Base-by-base conservation (phyloP, 2,113 vertebrate genomes). In the Stegastes partitus region DNA sequence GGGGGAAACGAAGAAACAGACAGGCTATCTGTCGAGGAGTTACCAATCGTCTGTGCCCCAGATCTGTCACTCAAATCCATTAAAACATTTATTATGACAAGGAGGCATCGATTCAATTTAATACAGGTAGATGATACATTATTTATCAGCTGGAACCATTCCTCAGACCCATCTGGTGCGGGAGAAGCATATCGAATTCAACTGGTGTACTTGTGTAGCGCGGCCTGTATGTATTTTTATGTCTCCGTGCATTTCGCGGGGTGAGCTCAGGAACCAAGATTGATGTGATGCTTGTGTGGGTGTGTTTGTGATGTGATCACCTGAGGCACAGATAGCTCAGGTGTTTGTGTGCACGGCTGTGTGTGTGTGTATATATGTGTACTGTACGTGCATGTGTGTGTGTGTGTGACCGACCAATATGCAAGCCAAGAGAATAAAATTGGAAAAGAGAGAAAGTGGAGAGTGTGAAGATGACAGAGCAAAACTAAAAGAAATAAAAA, bases 91-190 rank as follows among this genome's bases (percentile, higher is more conserved):
- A 90, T 86, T 84, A 87, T 89, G 86, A 87, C 81, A 84, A 72
- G 74, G 67, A 77, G 81, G 56, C 79, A 88, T 88, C 76, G 15
- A 83, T 87, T 88, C 68, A 82, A 75, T 88, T 87, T 85, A 79
- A 87, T 84, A 87, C 88, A 88, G 87, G 87, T 85, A 88, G 74
- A 75, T 18, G 16, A 78, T 92, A 28, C 67, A 92, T 92, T 88
- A 93, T 92, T 92, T 69, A 93, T 85, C 58, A 85, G 49, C 81
- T 89, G 87, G 86, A 89, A 79, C 58, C 19, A 57, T 64, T 86
- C 53, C 77, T 81, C 77, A 26, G 78, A 87, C 68, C 82, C 88
- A 89, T 85, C 90, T 87, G 90, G 56, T 88, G 83, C 10, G 18
- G 23, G 44, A 73, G 75, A 86, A 66, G 77, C 88, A 51, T 84